Base-by-base conservation (phyloP, 92 coral and sea anemone species). In the Phenganax subtilis region DNA sequence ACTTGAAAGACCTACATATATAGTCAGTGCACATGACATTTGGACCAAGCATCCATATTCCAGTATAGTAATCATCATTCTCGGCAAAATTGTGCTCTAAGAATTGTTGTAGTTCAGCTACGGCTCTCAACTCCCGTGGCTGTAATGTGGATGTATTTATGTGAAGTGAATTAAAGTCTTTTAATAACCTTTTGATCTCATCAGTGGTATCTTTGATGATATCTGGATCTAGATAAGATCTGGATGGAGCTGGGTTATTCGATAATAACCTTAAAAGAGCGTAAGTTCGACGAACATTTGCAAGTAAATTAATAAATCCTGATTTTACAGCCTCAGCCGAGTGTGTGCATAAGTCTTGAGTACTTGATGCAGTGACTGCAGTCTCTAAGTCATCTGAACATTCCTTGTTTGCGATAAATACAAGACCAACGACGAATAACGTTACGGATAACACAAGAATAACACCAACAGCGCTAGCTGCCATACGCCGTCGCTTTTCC, bases 11-110 rank as follows among this genome's bases (percentile, higher is more conserved):
- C 17, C 8, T 28, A 53, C 93, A 93, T 51, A 93, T 91, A 15
- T 88, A 84, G 60, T 91, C 96, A 88, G 91, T 86, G 73, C 97
- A 93, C 62, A 91, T 91, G 56, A 91, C 37, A 68, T 91, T 89
- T 0, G 96, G 97, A 4, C 97, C 97, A 70, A 93, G 84, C 9
- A 93, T 84, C 77, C 83, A 93, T 75, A 86, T 92, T 0, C 97
- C 97, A 0, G 91, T 87, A 71, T 89, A 93, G 76, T 93, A 93
- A 3, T 82, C 87, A 51, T 89, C 91, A 8, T 96, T 92, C 27
- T 75, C 69, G 25, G 88, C 97, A 57, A 93, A 93, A 37, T 83
- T 85, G 87, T 86, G 84, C 55, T 87, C 70, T 8, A 91, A 73
- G 59, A 68, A 91, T 64, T 93, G 96, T 71, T 86, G 86, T 12